Evolutionary conservation across 37 sponge, comb jelly and placozoan genomes (phyloP).

Genomic region (Lycopodina hypogea): DNA sequence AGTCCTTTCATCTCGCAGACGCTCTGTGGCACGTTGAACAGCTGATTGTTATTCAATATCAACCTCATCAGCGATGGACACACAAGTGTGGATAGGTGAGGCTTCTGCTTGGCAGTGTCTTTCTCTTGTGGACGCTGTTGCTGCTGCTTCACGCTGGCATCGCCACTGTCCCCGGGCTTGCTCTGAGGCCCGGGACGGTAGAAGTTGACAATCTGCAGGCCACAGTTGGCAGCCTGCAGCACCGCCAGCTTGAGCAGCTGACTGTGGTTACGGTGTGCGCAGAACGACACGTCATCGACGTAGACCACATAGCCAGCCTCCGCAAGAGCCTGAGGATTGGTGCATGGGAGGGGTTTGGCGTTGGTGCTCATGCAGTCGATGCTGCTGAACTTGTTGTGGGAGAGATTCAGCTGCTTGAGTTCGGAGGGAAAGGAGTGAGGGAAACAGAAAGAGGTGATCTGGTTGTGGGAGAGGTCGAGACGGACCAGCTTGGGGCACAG

Average conservation of each 20-base stretch:
- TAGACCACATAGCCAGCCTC: conserved; percentile 7
- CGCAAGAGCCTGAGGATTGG: conserved; percentile 35
- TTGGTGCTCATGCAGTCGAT: conserved; percentile 35
- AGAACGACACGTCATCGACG: conserved; percentile 39
- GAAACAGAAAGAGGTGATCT: conserved; percentile 41
- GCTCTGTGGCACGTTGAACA: conserved; percentile 55
- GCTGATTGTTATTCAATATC: conserved; percentile 42
- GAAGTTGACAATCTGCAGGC: conserved; percentile 36
- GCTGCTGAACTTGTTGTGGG: conserved; percentile 42
- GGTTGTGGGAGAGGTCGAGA: conserved; percentile 66
- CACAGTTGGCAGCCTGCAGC: conserved; percentile 46
- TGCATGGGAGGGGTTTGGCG: conserved; percentile 48
- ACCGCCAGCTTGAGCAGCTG: conserved; percentile 39
- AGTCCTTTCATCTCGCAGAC: conserved; percentile 63
- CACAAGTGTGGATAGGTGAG: conserved; percentile 2
- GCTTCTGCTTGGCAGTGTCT: neutral
- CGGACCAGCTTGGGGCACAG: conserved; percentile 73
- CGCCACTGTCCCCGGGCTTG: neutral
- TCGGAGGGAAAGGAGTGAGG: conserved; percentile 55
- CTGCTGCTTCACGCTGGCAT: neutral
- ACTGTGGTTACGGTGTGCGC: conserved; percentile 36
- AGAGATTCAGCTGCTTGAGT: conserved; percentile 59
- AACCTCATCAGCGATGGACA: conserved; percentile 66
- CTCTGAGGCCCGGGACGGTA: conserved; percentile 15
- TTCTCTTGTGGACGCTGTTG: neutral